Base-by-base conservation (phyloP, 2,888 invertebrate species). In the Lithophane semibrunnea region DNA sequence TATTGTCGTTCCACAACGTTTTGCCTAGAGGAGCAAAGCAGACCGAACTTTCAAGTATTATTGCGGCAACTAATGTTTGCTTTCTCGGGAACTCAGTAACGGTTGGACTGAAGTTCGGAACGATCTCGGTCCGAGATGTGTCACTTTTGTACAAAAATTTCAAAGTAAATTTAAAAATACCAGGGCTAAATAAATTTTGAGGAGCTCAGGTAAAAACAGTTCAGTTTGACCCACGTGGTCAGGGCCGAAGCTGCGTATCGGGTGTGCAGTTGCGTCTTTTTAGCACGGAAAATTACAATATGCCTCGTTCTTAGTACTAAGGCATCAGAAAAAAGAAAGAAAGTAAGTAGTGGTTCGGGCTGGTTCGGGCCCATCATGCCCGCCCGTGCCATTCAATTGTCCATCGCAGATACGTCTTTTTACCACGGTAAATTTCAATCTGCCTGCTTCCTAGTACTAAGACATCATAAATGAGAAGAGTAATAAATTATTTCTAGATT, bases 141-240 rank as follows among this genome's bases (percentile, higher is more conserved):
- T 47, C 86, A 75, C 71, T 84, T 52, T 87, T 58, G 54, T 44
- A 60, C 70, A 52, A 80, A 86, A 77, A 76, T 71, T 74, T 77
- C 77, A 79, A 86, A 79, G 69, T 70, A 79, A 75, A 76, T 76
- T 86, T 84, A 63, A 74, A 71, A 78, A n/a, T 78, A 89, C 88
- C 61, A 88, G 74, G 85, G 65, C 24, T n/a, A 44, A 77, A 89
- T 80, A 66, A 77, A 42, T 29, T 18, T 37, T 24, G 24, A 42
- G 56, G 68, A 74, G 72, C 37, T 73, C 37, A 60, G 16, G 44
- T 61, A 10, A n/a, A 63, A 24, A 18, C 56, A 21, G 54, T 29
- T 72, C 21, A 52, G 9, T 21, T 12, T 65, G 18, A 10, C 7
- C 54, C 49, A 74, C 37, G 21, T 74, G 75, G 24, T 44, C 4